These are phyloP conservation scores for Tarsius wallacei DNA, from an alignment of 2,797 vertebrate species.

Conservation along the genomic window DNA sequence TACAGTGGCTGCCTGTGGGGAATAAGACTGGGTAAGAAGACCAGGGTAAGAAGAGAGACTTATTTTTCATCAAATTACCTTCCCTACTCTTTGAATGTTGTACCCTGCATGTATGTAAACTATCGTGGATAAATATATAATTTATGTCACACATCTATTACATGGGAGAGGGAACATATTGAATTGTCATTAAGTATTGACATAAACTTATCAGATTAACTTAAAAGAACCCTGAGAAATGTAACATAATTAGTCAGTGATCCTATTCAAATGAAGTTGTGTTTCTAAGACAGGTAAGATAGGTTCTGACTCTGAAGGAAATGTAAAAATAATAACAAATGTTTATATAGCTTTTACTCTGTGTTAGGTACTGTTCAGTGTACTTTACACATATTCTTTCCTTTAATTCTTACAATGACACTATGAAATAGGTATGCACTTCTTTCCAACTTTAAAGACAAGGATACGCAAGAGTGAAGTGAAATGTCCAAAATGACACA, in stretches of 20 bases:
- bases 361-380: neutral
- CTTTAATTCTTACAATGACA: conserved; percentile 35
- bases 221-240: conserved; percentile 44
- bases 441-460: conserved; percentile 42
- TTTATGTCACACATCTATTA: conserved; percentile 32
- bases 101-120: neutral
- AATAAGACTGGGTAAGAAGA: neutral
- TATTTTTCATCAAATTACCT: conserved; percentile 24
- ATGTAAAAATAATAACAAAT: conserved; percentile 60
- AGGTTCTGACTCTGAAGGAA: conserved; percentile 28
- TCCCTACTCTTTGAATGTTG: conserved; percentile 4
- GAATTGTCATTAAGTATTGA: conserved; percentile 52
- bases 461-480: neutral
- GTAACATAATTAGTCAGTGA: conserved; percentile 37
- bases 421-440: neutral
- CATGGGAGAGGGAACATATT: conserved; percentile 12
- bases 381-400: conserved; percentile 41
- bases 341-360: conserved; percentile 50
- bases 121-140: conserved; percentile 40
- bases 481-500: neutral
- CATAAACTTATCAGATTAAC: conserved; percentile 47
- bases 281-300: conserved; percentile 42
- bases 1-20: neutral
- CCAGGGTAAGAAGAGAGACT: neutral
- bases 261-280: conserved; percentile 19